Percentiles rank a stretch among this genome's conserved stretches.
Conservation (phyloP, 2,113 vertebrate genomes). For the Nycticryphes semicollaris region DNA sequence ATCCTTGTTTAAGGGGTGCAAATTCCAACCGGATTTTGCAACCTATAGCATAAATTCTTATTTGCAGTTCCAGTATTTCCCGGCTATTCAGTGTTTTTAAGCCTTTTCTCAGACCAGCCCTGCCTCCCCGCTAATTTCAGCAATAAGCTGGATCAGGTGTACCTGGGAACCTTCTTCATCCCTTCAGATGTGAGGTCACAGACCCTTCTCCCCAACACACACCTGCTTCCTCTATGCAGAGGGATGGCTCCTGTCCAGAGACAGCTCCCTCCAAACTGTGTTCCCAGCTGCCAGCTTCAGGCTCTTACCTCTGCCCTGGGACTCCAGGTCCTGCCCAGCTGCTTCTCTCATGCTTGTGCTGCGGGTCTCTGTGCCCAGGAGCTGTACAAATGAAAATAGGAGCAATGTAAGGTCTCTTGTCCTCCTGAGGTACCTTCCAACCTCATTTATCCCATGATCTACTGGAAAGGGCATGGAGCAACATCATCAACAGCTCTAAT, state of each 20-base stretch:
- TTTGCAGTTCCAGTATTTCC: not conserved
- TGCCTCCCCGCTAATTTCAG: not conserved
- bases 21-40: constrained; percentile 15
- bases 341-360: not conserved
- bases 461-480: not conserved
- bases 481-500: not conserved
- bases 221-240: not conserved
- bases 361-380: not conserved
- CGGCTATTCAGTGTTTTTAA: not conserved
- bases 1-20: not conserved
- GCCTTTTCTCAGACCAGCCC: not conserved
- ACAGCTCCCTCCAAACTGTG: not conserved
- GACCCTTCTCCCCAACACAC: not conserved
- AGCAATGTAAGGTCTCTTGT: not conserved
- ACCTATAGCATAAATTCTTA: not conserved
- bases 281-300: not conserved
- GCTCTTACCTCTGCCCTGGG: not conserved
- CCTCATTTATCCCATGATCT: not conserved
- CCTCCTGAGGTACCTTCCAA: not conserved
- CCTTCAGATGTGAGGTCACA: not conserved
- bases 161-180: not conserved
- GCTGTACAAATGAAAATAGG: fast-evolving
- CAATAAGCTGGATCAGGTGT: not conserved
- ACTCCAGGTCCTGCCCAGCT: not conserved
- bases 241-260: not conserved